Percentiles rank a stretch among this genome's conserved stretches.
phyloP scores from a whole-genome alignment of 2,888 invertebrate species.

The Pherbina coryleti region DNA sequence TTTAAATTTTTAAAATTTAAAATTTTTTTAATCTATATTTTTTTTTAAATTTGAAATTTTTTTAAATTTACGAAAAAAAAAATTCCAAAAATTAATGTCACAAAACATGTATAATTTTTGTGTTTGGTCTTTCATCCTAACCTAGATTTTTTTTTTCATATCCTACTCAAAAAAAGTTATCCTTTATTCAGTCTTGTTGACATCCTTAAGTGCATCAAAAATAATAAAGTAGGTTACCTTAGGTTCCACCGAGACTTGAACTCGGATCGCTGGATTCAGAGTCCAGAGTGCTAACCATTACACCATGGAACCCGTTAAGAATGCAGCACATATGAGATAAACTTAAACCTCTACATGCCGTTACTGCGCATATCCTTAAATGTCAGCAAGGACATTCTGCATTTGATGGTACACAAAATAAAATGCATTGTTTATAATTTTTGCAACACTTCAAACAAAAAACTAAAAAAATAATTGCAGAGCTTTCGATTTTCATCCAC shows the following conservation, averaged over 20 bases:
- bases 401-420: background rate
- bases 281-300: slow-evolving; percentile 67
- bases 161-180: background rate
- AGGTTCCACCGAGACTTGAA: slow-evolving; percentile 67
- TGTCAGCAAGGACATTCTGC: background rate
- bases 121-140: too few relatives aligned
- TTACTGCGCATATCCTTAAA: slow-evolving; percentile 32
- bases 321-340: background rate
- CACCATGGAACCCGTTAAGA: slow-evolving; percentile 61
- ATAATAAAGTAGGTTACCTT: background rate
- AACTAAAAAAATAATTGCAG: background rate
- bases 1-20: too few relatives aligned
- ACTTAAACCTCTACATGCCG: background rate
- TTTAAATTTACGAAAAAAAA: too few relatives aligned
- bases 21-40: too few relatives aligned
- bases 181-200: background rate
- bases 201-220: background rate
- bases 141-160: background rate
- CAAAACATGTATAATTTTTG: too few relatives aligned
- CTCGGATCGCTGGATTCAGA: slow-evolving; percentile 68
- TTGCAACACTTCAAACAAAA: background rate
- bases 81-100: too few relatives aligned
- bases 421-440: background rate
- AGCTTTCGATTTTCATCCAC: too few relatives aligned
- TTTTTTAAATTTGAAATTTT: too few relatives aligned